Evolutionary conservation across 2,113 vertebrate genomes (phyloP).

Genomic region (Ariopsis seemanni): DNA sequence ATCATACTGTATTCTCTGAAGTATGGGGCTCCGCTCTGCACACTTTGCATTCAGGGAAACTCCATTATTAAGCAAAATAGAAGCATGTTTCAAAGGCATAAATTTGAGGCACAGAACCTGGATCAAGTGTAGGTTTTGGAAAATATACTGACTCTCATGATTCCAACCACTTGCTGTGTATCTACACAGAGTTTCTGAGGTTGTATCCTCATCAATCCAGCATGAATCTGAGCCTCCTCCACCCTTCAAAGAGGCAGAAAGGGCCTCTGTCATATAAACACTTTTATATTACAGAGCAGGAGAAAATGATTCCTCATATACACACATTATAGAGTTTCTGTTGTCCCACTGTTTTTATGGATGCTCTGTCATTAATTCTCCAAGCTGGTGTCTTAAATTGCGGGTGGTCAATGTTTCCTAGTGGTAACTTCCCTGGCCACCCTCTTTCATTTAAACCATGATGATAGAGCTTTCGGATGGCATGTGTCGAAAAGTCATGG

Average conservation of each 20-base stretch:
- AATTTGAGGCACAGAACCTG: neutral
- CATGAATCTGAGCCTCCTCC: neutral
- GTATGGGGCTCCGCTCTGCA: too few relatives aligned
- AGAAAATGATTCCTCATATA: neutral
- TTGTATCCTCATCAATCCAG: slow-evolving; percentile 28
- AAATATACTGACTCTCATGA: neutral
- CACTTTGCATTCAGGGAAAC: too few relatives aligned
- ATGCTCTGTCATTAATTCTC: slow-evolving; percentile 41
- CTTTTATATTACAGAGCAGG: slow-evolving; percentile 36
- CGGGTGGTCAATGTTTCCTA: slow-evolving; percentile 28
- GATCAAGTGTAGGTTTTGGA: neutral
- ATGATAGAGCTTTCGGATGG: slow-evolving; percentile 35
- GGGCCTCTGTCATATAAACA: slow-evolving; percentile 25
- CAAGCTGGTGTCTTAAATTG: slow-evolving; percentile 24
- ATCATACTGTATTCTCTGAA: too few relatives aligned
- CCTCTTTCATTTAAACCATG: slow-evolving; percentile 36
- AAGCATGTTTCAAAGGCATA: neutral
- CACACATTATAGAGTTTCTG: slow-evolving; percentile 26
- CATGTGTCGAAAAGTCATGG: slow-evolving; percentile 7
- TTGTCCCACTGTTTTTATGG: slow-evolving; percentile 14
- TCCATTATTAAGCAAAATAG: neutral
- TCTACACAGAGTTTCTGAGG: slow-evolving; percentile 9
- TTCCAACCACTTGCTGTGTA: neutral
- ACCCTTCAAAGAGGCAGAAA: neutral
- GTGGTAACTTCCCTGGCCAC: neutral